Base-by-base conservation (phyloP, 1,140 invertebrate species). In the Pseudomyrmex gracilis region DNA sequence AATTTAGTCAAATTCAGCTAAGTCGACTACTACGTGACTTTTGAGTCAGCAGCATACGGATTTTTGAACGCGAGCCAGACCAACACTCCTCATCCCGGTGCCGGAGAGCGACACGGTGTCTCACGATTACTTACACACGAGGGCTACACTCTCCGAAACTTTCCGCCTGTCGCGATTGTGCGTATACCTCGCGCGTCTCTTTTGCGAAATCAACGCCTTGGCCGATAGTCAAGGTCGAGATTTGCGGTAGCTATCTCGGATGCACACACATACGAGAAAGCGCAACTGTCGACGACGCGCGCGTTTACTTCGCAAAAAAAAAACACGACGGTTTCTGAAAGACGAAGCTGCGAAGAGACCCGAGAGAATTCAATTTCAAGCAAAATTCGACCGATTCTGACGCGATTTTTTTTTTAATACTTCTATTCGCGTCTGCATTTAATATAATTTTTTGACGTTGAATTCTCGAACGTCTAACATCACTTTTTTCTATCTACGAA, bases 21-120 rank as follows among this genome's bases (percentile, higher is more conserved):
- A 24, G 61, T 67, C 61, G 73, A 24, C 17, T 77, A 77, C 73
- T 77, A 77, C 49, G 61, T 77, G 73, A 13, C 61, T 67, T 64
- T 77, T 77, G 73, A 77, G 73, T 67, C 73, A 77, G 73, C 73
- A 77, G 24, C 73, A n/a, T 67, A 47, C 73, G 12, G 47, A 77
- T 67, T 77, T 66, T 64, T 77, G 73, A 77, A 67, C 61, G 8
- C 73, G 17, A 66, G 73, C 73, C 73, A 77, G 67, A 77, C 24
- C 13, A 15, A 51, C 34, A 34, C n/a, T 76, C 5, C 45, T 76
- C 43, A 45, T 76, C 22, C 34, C 73, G 73, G 7, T 34, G 34
- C 5, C 4, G 34, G 34, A 34, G 34, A 53, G 55, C 73, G 73
- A 77, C 73, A 77, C 73, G 63, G 8, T 17, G 47, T 67, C 17